phyloP scores from a whole-genome alignment of 2,113 vertebrate genomes.

The Coreoperca whiteheadi region DNA sequence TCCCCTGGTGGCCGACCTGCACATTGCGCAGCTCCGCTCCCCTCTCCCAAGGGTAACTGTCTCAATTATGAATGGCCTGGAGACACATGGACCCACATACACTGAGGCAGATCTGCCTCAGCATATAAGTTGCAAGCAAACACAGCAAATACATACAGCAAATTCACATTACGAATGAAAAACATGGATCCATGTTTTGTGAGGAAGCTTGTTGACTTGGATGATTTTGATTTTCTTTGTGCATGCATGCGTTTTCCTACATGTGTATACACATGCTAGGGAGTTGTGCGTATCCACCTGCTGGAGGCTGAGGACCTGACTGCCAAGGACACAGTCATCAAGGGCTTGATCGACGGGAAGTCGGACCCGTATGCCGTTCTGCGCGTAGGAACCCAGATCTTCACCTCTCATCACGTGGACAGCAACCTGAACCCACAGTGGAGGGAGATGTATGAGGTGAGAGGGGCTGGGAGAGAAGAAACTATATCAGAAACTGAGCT shows the following conservation, averaged over 20 bases:
- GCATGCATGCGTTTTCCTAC: background rate
- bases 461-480: constrained; percentile 62
- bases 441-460: constrained; percentile 94
- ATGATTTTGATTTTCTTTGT: constrained; percentile 12
- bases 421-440: constrained; percentile 91
- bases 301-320: constrained; percentile 88
- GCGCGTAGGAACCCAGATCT: constrained; percentile 92
- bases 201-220: background rate
- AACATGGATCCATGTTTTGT: background rate
- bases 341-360: constrained; percentile 91
- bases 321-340: constrained; percentile 91
- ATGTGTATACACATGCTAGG: constrained; percentile 76
- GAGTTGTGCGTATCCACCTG: constrained; percentile 92
- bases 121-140: constrained; percentile 33
- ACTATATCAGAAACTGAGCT: background rate
- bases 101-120: constrained; percentile 6
- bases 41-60: constrained; percentile 92
- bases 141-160: constrained; percentile 23
- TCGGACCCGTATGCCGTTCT: constrained; percentile 93
- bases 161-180: constrained; percentile 11
- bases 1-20: constrained; percentile 91
- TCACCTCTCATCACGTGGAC: constrained; percentile 90
- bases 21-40: constrained; percentile 91
- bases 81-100: constrained; percentile 24
- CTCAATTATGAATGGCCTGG: constrained; percentile 39